Evolutionary conservation across 2,797 vertebrate genomes (phyloP), one percentile per base, ranked within the genome.

Genomic region (Galaxias olidus): DNA sequence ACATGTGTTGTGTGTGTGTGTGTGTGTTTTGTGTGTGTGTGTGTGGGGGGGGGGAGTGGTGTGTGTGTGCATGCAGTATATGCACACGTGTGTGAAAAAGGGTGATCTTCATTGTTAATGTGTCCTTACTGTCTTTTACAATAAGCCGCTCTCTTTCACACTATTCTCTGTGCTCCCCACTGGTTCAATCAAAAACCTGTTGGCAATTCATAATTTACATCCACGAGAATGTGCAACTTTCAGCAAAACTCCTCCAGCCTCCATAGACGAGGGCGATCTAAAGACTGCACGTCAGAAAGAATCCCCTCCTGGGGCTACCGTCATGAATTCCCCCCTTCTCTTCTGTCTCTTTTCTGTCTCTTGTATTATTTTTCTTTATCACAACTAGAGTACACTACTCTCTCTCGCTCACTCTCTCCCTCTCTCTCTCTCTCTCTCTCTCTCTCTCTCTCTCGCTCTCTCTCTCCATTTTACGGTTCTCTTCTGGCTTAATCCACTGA

Each of bases 201-300:
- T 8, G 13, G 43, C 46, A 14, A 45, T 66, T 18, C 44, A 60
- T 66, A 14, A 52, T 66, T 59, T 13, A 52, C 17, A 19, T 65
- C 15, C 11, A 15, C 10, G n/a, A 4, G 5, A 52, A 12, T 45
- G 18, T 59, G 18, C 14, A 52, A 58, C 50, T 46, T 63, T 59
- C 48, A 63, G 51, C 46, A 40, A 57, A 47, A 9, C 9, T 9
- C 41, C 51, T 14, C 61, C 19, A 4, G 17, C 49, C 30, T 47
- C 46, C 9, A 7, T n/a, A 12, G 14, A 13, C 43, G 19, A 30
- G 30, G 30, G 44, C 49, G 45, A 44, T 13, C n/a, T 46, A 43
- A 55, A 18, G 50, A 17, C 20, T 12, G 12, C 18, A 20, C 18
- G 10, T 19, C 30, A 30, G 30, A 30, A 30, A 30, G 30, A 53